Base-by-base conservation (phyloP, 2,113 vertebrate genomes). In the Oxyura jamaicensis region DNA sequence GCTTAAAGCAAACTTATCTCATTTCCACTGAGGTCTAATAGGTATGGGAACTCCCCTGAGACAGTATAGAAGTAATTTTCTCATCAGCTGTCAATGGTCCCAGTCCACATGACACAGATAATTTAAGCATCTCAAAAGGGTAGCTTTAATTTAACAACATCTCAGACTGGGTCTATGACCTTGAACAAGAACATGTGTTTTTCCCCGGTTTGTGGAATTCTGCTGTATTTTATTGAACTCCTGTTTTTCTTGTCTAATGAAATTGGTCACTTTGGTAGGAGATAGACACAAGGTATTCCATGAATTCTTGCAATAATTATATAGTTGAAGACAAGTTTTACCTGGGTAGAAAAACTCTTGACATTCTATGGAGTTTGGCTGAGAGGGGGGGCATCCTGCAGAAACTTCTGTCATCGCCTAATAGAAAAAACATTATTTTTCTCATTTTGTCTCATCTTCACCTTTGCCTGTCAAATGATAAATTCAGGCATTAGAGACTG, bases 1-100 rank as follows among this genome's bases (percentile, higher is more conserved):
- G 94, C 87, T 97, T 96, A 96, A 95, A 96, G 79, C 59, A 96
- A 96, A 66, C n/a, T 82, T 87, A 93, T 95, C 94, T 93, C 62
- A 66, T 96, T 96, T 88, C 94, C 95, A 90, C 92, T 50, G 72
- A 93, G 88, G 95, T 88, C 85, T 91, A 81, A 82, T 82, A 97
- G 94, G 80, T 95, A 56, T 89, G 94, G 71, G 94, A 96, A 88
- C 79, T 82, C 93, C 91, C 90, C 31, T 8, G 74, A 95, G 83
- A 79, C 90, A 81, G 68, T 14, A 75, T 58, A 91, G 83, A 96
- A 97, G 95, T 90, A 94, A 90, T 95, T 97, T 97, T 88, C 96
- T 95, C 91, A 95, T 97, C 96, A 96, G 65, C 91, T 96, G 85
- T 96, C 95, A 93, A 28, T 90, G 63, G 62, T 91, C 92, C 63